Evolutionary conservation across 2,113 vertebrate genomes (phyloP), one percentile per base, ranked within the genome.

Genomic region (Laterallus jamaicensis): DNA sequence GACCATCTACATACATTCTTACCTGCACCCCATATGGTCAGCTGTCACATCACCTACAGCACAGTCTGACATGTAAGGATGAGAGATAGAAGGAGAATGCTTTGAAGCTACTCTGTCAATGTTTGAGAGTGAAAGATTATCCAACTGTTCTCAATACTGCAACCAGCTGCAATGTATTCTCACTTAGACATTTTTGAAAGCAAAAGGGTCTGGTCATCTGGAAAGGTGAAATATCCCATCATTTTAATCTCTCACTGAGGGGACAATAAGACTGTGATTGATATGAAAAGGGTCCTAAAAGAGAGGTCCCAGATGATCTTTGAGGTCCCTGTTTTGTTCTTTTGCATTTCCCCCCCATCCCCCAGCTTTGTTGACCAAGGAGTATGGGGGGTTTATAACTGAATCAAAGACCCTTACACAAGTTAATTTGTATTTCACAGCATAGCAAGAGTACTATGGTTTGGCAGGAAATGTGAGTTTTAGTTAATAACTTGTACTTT

Each of bases 71-170:
- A 24, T 8, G 32, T 35, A 26, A 22, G 93, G 68, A 83, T 95
- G 95, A 95, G 94, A 86, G 95, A 90, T 56, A 40, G 84, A 76
- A 90, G 80, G 88, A 93, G 90, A 94, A 96, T 93, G 94, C 95
- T 97, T 96, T 96, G 95, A 96, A 97, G 94, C 83, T 96, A 40
- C 82, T 86, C 93, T 93, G 92, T 90, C 94, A 92, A 4, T n/a
- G 88, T 71, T 70, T 19, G 73, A 88, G 90, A 60, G 62, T 96
- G 93, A 95, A 93, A 95, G 92, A 95, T 96, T 96, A 92, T 58
- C 94, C 96, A 96, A 97, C 94, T 96, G 94, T 95, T 96, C 95
- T 88, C 96, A 97, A 94, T 92, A 96, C 76, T 52, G 64, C 73
- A 92, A 86, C 90, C 95, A 96, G 90, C 93, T 97, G 95, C 93